Conservation (phyloP, 1,140 invertebrate genomes). For the Cyrtorhinus lividipennis region DNA sequence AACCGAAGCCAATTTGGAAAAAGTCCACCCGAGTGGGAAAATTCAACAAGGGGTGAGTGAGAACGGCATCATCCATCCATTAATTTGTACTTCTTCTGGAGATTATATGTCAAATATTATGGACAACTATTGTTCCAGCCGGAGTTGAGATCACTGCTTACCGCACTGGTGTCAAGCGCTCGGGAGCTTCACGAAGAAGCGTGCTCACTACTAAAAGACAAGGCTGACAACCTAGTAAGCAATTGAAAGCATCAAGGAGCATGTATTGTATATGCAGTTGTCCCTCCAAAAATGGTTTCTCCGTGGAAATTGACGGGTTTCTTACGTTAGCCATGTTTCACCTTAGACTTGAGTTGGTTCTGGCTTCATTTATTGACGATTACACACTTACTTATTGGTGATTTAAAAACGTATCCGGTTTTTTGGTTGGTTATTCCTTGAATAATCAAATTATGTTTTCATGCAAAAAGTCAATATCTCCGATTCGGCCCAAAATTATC, state of each 20-base stretch:
- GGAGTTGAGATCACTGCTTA: conserved; percentile 38
- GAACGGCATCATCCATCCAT: too few relatives aligned
- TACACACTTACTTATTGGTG: too few relatives aligned
- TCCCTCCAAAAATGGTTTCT: background rate
- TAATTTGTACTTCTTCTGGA: conserved; percentile 19
- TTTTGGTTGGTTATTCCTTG: too few relatives aligned
- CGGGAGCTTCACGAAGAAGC: conserved; percentile 58
- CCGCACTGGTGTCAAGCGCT: conserved; percentile 46
- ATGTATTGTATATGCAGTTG: background rate
- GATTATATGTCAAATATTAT: conserved; percentile 1
- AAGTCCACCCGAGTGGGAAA: conserved; percentile 65
- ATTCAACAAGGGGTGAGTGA: conserved; percentile 52
- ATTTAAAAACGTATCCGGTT: too few relatives aligned
- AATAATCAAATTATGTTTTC: too few relatives aligned
- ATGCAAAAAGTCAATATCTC: too few relatives aligned
- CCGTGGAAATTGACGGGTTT: too few relatives aligned
- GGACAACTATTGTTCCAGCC: conserved; percentile 31
- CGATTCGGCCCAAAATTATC: too few relatives aligned
- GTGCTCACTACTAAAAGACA: conserved; percentile 50
- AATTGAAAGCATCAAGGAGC: background rate
- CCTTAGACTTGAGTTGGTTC: too few relatives aligned
- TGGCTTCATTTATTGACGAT: too few relatives aligned
- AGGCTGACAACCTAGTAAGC: conserved; percentile 45
- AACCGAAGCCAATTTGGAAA: conserved; percentile 57
- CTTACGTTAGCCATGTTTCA: too few relatives aligned